A percentile compares a stretch with the other conserved stretches of the same genome.
These are phyloP conservation scores for Anagyrus pseudococci DNA, from an alignment of 2,888 invertebrate genomes.

Conservation along the genomic window DNA sequence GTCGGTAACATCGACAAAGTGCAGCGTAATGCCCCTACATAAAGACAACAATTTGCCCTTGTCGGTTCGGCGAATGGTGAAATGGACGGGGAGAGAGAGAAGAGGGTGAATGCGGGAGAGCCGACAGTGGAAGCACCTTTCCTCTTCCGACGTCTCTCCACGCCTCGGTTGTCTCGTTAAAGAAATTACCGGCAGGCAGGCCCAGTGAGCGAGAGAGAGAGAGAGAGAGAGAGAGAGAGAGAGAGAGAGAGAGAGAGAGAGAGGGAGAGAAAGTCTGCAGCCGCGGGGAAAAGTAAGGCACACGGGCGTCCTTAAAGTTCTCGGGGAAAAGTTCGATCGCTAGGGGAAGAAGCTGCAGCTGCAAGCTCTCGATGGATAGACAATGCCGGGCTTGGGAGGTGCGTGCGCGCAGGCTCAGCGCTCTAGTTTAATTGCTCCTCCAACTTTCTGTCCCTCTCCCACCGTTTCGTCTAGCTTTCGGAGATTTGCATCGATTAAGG, in stretches of 20 bases:
- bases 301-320: not conserved
- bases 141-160: constrained; percentile 30
- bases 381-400: constrained; percentile 12
- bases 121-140: constrained; percentile 3
- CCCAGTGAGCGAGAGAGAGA: constrained; percentile 11
- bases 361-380: constrained; percentile 36
- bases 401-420: constrained; percentile 33
- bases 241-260: constrained; percentile 36
- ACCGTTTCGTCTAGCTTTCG: constrained; percentile 21
- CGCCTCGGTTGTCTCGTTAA: constrained; percentile 42
- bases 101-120: too few relatives aligned
- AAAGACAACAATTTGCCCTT: constrained; percentile 23
- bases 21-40: not conserved
- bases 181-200: constrained; percentile 39
- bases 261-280: constrained; percentile 35
- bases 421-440: constrained; percentile 47
- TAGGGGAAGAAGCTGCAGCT: constrained; percentile 8
- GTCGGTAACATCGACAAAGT: not conserved
- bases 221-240: constrained; percentile 34
- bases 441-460: constrained; percentile 47
- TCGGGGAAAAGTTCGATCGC: constrained; percentile 23
- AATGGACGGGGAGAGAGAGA: too few relatives aligned
- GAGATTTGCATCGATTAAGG: constrained; percentile 29
- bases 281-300: constrained; percentile 8
- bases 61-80: not conserved